Conservation (phyloP, 2,113 vertebrate species). For the Pelodiscus sinensis region DNA sequence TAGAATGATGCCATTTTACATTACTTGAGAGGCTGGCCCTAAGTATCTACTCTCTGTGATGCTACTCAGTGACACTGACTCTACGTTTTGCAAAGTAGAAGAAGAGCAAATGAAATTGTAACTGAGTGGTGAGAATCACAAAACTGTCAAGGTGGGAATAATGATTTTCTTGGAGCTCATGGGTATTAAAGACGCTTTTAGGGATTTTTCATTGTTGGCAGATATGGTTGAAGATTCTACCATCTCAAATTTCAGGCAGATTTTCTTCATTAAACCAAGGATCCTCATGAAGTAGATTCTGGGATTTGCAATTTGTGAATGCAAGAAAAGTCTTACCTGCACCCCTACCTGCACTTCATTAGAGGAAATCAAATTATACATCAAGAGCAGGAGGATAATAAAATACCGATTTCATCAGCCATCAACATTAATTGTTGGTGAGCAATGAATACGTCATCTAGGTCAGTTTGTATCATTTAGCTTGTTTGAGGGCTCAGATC, state of each 20-base stretch:
- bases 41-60: not conserved
- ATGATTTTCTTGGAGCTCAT: not conserved
- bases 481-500: not conserved
- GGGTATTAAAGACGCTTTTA: not conserved
- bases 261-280: not conserved
- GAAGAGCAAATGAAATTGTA: not conserved
- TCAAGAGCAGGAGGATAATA: not conserved
- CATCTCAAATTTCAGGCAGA: not conserved
- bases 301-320: not conserved
- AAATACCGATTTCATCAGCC: not conserved
- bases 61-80: not conserved
- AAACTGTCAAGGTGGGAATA: fast-evolving
- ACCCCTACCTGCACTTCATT: not conserved
- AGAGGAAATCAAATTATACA: conserved; percentile 3
- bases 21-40: not conserved
- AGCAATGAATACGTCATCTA: not conserved
- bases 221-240: not conserved
- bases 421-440: not conserved
- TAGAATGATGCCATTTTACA: not conserved
- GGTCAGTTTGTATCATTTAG: not conserved
- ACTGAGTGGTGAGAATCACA: not conserved
- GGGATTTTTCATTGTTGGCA: not conserved
- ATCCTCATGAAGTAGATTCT: not conserved
- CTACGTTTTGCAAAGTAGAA: not conserved
- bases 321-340: not conserved